phyloP scores from a whole-genome alignment of 2,113 vertebrate species.

The Neogobius melanostomus region DNA sequence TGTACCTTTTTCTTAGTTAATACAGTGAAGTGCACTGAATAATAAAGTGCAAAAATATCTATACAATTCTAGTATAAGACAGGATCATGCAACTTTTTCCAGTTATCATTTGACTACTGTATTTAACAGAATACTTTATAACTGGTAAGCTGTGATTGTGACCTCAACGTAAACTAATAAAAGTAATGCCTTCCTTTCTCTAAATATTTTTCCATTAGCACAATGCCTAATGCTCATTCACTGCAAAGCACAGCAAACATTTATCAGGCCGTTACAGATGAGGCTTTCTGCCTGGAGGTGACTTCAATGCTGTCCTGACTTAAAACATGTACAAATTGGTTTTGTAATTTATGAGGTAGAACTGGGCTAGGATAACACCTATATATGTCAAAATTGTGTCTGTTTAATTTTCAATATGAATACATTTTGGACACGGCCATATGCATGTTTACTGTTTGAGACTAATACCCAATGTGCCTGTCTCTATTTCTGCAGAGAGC shows the following conservation, averaged over 20 bases:
- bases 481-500: conserved; percentile 91
- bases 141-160: conserved; percentile 2
- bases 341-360: conserved; percentile 56
- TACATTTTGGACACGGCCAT: conserved; percentile 46
- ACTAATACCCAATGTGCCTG: conserved; percentile 62
- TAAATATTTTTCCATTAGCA: conserved; percentile 17
- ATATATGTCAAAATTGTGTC: conserved; percentile 47
- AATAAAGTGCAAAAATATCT: too few relatives aligned
- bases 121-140: conserved; percentile 14
- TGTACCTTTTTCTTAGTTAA: too few relatives aligned
- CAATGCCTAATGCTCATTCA: background rate
- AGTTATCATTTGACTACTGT: background rate
- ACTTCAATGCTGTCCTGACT: conserved; percentile 57
- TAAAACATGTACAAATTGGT: conserved; percentile 57
- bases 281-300: conserved; percentile 43
- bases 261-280: conserved; percentile 29
- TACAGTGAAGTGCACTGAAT: too few relatives aligned
- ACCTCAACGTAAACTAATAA: background rate
- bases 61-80: background rate
- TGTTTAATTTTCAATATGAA: conserved; percentile 51
- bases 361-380: conserved; percentile 58
- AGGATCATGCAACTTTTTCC: too few relatives aligned
- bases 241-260: conserved; percentile 10
- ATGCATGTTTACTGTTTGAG: conserved; percentile 25
- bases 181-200: background rate